Conservation (phyloP, 2,888 invertebrate genomes). For the Cordilura impudica region DNA sequence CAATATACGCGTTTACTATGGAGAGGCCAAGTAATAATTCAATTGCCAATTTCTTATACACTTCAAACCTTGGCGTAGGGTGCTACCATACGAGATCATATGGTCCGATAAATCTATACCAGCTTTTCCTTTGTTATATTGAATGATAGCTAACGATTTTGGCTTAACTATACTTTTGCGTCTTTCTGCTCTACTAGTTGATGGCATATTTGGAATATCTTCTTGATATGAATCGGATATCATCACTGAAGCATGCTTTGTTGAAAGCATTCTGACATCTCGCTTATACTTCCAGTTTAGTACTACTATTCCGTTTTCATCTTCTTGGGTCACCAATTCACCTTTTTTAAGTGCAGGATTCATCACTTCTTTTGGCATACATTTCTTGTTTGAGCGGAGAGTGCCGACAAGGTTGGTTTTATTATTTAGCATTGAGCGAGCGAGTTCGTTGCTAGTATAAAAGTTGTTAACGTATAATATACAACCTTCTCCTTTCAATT, state of each 20-base stretch:
- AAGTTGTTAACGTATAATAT: conserved; percentile 42
- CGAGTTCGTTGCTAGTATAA: conserved; percentile 30
- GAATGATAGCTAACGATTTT: conserved; percentile 4
- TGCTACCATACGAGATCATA: conserved; percentile 29
- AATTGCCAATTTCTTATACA: conserved; percentile 30
- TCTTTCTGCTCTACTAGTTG: conserved; percentile 10
- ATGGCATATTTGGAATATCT: conserved; percentile 14
- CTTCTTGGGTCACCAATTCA: conserved; percentile 24
- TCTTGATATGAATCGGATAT: conserved; percentile 21
- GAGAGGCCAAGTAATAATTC: conserved; percentile 22
- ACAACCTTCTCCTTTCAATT: conserved; percentile 39
- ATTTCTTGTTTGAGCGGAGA: conserved; percentile 22
- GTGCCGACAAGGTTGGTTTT: conserved; percentile 13
- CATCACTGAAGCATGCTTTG: conserved; percentile 25
- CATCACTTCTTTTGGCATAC: conserved; percentile 41
- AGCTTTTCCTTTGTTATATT: conserved; percentile 19
- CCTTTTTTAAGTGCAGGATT: conserved; percentile 25
- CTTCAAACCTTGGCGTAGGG: neutral
- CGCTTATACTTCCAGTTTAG: conserved; percentile 11
- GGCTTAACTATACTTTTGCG: conserved; percentile 12
- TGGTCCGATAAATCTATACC: conserved; percentile 11
- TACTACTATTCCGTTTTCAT: conserved; percentile 21
- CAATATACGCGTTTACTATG: conserved; percentile 18
- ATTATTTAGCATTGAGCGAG: conserved; percentile 30
- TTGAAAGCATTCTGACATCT: conserved; percentile 22